Evolutionary conservation across 2,113 vertebrate genomes (phyloP), one percentile per base, ranked within the genome.

Genomic region (Globicephala melas): DNA sequence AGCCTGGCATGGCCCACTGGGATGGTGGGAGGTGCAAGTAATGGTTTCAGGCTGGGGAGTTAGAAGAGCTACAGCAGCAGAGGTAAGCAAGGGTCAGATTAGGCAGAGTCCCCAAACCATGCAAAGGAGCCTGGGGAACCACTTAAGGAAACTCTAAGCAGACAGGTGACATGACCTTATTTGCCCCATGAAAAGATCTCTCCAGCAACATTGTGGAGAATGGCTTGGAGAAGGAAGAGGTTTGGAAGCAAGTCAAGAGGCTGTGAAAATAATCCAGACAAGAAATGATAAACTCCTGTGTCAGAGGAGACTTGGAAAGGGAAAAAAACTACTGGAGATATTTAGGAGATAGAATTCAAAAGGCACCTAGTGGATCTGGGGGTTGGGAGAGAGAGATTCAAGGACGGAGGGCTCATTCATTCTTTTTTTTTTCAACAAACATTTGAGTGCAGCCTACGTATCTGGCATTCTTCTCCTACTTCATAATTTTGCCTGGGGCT

Each of bases 381-480:
- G 96, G 85, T 62, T 94, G 97, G 94, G 74, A 84, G 55, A 79
- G 36, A 95, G 96, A 50, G 92, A 95, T 83, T 97, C 94, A 97
- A 97, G 98, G 97, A 96, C 8, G 60, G 80, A 96, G 79, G 77
- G 82, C 95, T 95, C 96, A 95, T 96, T 97, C 92, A 89, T 92
- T 86, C 95, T 94, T 95, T 97, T 17, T 53, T 53, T 53, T 91
- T 97, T 96, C 94, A 97, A 96, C 94, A 96, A 97, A 97, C 92
- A 96, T 95, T 92, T 95, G 96, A 97, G 97, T 74, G 92, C 83
- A 2, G 82, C 92, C 97, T 97, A 87, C 89, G 97, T 96, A 96
- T 97, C 98, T 98, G 98, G 98, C 94, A 97, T 98, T 97, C 96
- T 96, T 98, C 97, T 97, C 89, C 89, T 96, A 87, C 97, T 97